Base-by-base conservation (phyloP, 2,113 vertebrate species). In the Oncorhynchus mykiss region DNA sequence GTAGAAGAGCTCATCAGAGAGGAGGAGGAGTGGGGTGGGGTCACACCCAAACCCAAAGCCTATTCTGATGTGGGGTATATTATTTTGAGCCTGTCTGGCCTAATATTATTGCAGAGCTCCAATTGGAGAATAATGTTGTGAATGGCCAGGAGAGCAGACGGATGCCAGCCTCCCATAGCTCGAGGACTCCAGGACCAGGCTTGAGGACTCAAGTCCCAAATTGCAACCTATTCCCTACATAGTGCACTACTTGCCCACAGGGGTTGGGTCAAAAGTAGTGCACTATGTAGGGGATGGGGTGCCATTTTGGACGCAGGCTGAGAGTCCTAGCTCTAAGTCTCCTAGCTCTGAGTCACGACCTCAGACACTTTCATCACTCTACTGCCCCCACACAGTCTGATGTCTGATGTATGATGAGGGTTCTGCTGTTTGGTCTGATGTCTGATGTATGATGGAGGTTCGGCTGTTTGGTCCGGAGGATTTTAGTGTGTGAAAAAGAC, bases 71-170 rank as follows among this genome's bases (percentile, higher is more conserved):
- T 78, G 71, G 69, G 70, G 64, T 80, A 70, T 83, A 81, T 78
- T 87, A 85, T 89, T 82, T 81, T 76, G 54, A 54, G 80, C n/a
- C 79, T 80, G 81, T 80, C 75, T 89, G 85, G 77, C 4, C 71
- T 88, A 89, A 90, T 92, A 87, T 92, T 90, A 81, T 91, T 76
- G 74, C 83, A 86, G 80, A 57, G 71, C 29, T 85, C 80, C 74
- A 86, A 85, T 78, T 88, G 86, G 86, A 90, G 84, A 82, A 73
- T 82, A 3, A 68, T 86, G 78, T 90, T 91, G 84, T 74, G 70
- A 88, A 80, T 88, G 89, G 85, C 83, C 70, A n/a, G 69, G 78
- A 60, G 45, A 85, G 83, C 68, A 84, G 85, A 80, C 67, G 2
- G 68, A 73, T 73, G 60, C 77, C 86, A 86, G 73, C 71, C 86